A percentile compares a stretch with the other conserved stretches of the same genome.
These are phyloP conservation scores for Lepilemur septentrionalis DNA, from an alignment of 2,797 vertebrate genomes.

Conservation along the genomic window DNA sequence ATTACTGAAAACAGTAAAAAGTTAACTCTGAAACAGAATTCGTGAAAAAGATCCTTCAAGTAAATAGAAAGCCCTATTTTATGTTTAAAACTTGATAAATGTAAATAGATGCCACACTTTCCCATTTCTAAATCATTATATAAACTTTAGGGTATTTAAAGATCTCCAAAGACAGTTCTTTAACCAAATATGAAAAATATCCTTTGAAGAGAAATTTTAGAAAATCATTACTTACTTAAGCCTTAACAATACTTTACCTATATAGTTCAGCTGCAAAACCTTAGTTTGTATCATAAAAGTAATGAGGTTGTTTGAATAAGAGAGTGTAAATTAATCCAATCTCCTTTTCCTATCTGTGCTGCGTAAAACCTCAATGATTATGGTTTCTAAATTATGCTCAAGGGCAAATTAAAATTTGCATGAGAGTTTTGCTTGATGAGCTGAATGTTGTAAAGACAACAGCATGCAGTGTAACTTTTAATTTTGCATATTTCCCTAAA, in stretches of 20 bases:
- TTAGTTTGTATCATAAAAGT: slow-evolving; percentile 96
- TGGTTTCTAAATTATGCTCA: slow-evolving; percentile 99
- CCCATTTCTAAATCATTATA: slow-evolving; percentile 75
- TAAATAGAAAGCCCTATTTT: slow-evolving; percentile 76
- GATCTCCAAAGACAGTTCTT: slow-evolving; percentile 79
- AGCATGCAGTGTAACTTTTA: slow-evolving; percentile 94
- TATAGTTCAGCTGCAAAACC: slow-evolving; percentile 91
- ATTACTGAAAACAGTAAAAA: slow-evolving; percentile 90
- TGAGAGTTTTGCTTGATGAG: slow-evolving; percentile 95
- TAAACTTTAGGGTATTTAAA: slow-evolving; percentile 80
- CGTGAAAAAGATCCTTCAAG: slow-evolving; percentile 78
- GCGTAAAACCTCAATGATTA: slow-evolving; percentile 97
- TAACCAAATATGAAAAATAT: slow-evolving; percentile 82
- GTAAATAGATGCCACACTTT: slow-evolving; percentile 79
- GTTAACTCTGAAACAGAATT: slow-evolving; percentile 88
- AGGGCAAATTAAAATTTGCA: slow-evolving; percentile 99
- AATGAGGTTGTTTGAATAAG: slow-evolving; percentile 99
- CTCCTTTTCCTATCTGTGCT: slow-evolving; percentile 90
- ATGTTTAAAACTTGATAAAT: slow-evolving; percentile 80
- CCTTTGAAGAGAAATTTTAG: slow-evolving; percentile 76
- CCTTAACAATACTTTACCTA: slow-evolving; percentile 88
- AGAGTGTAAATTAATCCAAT: slow-evolving; percentile 96
- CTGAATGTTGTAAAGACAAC: slow-evolving; percentile 93
- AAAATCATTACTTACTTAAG: slow-evolving; percentile 83
- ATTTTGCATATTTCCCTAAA: slow-evolving; percentile 93